Base-by-base conservation (phyloP, 2,888 invertebrate genomes). In the Eutolmus rufibarbis region DNA sequence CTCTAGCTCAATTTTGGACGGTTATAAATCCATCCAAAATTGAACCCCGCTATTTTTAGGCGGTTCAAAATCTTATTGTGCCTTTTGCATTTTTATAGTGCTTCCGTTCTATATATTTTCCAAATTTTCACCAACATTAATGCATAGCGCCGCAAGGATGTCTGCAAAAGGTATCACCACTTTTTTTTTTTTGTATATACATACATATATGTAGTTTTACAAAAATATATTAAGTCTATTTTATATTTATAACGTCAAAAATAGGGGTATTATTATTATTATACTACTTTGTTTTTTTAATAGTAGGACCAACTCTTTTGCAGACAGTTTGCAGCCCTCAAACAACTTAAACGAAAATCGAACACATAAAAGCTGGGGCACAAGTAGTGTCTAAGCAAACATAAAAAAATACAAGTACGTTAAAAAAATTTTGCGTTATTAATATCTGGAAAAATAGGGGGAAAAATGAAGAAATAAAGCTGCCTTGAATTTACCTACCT, bases 91-190 rank as follows among this genome's bases (percentile, higher is more conserved):
- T 23, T 66, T 66, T 66, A 66, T n/a, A 66, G 66, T 76, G 79
- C 79, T 79, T 78, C 57, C 43, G 28, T 34, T 86, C 86, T 88
- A 88, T 88, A 88, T 88, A 88, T 88, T 88, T 88, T 88, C 88
- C 88, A 88, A 88, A 86, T 66, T 74, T 87, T 86, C 66, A 43
- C 78, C 66, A 86, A 88, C 87, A 88, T 76, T 87, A 84, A 88
- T 87, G 85, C 85, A 87, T 87, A 85, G 77, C 74, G 87, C 87
- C 79, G 56, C 74, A 88, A 85, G 79, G 74, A 81, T 78, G 81
- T 87, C 88, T 87, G 87, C 88, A 88, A 87, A 74, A 74, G 66
- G 9, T 66, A 12, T 66, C 28, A n/a, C 28, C 28, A 3, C 66
- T 19, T 19, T 23, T 66, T 66, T 28, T 74, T n/a, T n/a, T n/a